Evolutionary conservation across 2,113 vertebrate genomes (phyloP), one percentile per base, ranked within the genome.

Genomic region (Mesembrinibis cayennensis): DNA sequence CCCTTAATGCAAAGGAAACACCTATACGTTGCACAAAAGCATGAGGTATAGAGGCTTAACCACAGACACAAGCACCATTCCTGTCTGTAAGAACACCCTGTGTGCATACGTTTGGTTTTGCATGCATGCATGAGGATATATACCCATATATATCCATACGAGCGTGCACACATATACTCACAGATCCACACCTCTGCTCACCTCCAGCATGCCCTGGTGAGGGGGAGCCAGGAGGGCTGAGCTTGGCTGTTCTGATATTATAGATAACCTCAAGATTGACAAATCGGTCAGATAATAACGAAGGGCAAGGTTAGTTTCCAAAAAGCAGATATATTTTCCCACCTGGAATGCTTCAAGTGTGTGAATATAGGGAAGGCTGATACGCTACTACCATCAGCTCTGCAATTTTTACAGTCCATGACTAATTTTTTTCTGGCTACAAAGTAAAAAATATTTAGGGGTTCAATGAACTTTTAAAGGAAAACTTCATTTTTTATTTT

Each of bases 61-160:
- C 5, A 10, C 52, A 62, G 66, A 14, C 7, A 22, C 22, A 9
- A 53, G 58, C 32, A 40, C 34, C 16, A 8, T 3, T 45, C 34
- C 32, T 4, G 32, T 30, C 44, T 32, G 10, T 19, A 30, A 1
- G 3, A 42, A 59, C 38, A 21, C 9, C 12, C 27, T 9, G 15
- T 3, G 38, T 32, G 11, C 0, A 14, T 16, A 47, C 1, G 11
- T 45, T 32, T 32, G 27, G n/a, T 29, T 56, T 65, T 61, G 38
- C 15, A 13, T 6, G 16, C 8, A 8, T 5, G 21, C 3, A 12
- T 9, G 61, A 55, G 27, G 59, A 21, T 29, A 15, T 6, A 11
- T 9, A 62, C 18, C 26, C 12, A 15, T 6, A 11, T 9, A 62
- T 18, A 21, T 12, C n/a, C 22, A 11, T 9, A 25, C 0, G 1